A percentile compares a stretch with the other conserved stretches of the same genome.
Evolutionary conservation across 2,888 invertebrate species (phyloP).

Genomic region (Nebria salina): DNA sequence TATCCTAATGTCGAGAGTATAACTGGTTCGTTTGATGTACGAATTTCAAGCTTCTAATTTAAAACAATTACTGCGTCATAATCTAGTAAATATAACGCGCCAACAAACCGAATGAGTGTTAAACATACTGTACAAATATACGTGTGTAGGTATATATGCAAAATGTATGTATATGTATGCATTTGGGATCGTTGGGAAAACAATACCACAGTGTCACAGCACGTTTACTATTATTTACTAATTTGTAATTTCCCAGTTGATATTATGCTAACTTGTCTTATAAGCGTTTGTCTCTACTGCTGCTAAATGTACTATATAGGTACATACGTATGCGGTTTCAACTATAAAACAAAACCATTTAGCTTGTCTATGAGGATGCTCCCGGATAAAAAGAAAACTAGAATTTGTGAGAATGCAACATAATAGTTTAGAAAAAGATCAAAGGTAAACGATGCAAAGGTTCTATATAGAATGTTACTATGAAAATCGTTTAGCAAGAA

Average conservation of each 20-base stretch:
- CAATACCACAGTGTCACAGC: not conserved
- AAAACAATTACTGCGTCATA: slow-evolving; percentile 27
- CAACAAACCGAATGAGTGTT: not conserved
- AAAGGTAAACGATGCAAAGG: too few species aligned
- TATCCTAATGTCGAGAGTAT: slow-evolving; percentile 5
- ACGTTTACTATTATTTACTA: not conserved
- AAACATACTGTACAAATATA: not conserved
- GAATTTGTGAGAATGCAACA: too few species aligned
- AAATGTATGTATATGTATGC: not conserved
- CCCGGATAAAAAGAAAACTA: too few species aligned
- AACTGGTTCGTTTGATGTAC: slow-evolving; percentile 18
- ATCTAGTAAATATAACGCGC: not conserved
- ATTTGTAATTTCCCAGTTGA: not conserved
- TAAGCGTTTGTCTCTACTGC: not conserved
- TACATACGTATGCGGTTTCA: not conserved
- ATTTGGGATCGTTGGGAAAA: not conserved
- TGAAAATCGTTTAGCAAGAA: too few species aligned
- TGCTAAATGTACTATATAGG: not conserved
- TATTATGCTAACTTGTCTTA: not conserved
- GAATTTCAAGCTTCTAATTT: slow-evolving; percentile 8
- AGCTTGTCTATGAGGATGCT: too few species aligned
- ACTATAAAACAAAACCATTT: too few species aligned
- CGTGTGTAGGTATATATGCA: not conserved
- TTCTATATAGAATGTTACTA: too few species aligned
- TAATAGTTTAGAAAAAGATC: too few species aligned